phyloP scores from a whole-genome alignment of 2,113 vertebrate genomes.

The Gambusia affinis region DNA sequence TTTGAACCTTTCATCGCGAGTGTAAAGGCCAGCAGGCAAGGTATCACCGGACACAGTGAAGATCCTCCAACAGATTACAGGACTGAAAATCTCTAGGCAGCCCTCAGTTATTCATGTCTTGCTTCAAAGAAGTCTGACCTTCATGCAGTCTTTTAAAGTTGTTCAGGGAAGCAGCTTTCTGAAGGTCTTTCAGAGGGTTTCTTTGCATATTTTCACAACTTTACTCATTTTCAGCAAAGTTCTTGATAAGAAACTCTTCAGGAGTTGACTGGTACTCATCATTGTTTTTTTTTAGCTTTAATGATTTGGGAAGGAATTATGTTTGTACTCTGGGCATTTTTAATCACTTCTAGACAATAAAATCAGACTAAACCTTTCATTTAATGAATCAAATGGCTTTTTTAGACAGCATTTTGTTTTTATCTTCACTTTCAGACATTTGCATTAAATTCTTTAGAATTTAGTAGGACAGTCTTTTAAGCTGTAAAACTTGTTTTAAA shows the following conservation, averaged over 20 bases:
- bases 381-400: too few species aligned
- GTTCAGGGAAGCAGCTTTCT: neutral
- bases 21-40: neutral
- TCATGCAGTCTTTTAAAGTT: neutral
- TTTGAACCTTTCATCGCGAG: slow-evolving; percentile 13
- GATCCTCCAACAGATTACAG: neutral
- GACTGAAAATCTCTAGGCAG: neutral
- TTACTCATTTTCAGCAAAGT: neutral
- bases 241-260: neutral
- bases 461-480: too few species aligned
- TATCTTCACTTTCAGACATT: too few species aligned
- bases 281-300: neutral
- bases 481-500: too few species aligned
- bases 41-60: neutral
- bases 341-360: too few species aligned
- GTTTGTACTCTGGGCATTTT: neutral
- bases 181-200: neutral
- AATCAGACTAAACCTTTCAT: too few species aligned
- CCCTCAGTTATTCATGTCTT: neutral
- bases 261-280: neutral
- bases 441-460: too few species aligned
- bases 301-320: neutral
- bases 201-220: neutral
- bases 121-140: neutral
- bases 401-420: too few species aligned